phyloP scores from a whole-genome alignment of 1,140 invertebrate genomes.

The Lasaia peninsularis region DNA sequence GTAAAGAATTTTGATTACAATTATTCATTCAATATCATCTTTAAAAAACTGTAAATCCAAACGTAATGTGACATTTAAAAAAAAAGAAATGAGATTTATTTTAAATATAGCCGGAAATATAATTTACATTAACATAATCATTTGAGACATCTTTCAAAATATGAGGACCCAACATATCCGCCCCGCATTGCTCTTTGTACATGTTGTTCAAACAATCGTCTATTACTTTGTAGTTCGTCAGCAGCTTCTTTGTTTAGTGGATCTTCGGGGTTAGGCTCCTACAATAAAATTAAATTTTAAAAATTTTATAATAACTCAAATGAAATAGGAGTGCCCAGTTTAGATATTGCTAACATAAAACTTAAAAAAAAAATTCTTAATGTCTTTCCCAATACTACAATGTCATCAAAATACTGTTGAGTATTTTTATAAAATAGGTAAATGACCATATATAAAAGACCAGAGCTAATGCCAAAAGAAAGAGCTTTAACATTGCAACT shows the following conservation, averaged over 20 bases:
- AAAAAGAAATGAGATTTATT: constrained; percentile 68
- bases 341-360: no score
- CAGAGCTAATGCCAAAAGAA: no score
- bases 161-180: constrained; percentile 93
- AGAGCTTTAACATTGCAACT: no score
- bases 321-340: no score
- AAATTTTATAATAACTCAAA: not conserved
- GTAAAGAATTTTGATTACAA: no score
- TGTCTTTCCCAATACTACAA: no score
- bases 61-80: constrained; percentile 22
- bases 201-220: constrained; percentile 96
- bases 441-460: no score
- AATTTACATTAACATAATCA: constrained; percentile 79
- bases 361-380: no score
- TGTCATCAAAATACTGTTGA: no score
- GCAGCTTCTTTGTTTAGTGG: constrained; percentile 99
- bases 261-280: constrained; percentile 99
- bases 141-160: constrained; percentile 97
- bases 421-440: no score
- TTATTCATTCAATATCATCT: no score
- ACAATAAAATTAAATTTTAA: constrained; percentile 28
- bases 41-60: not conserved
- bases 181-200: constrained; percentile 97
- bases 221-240: constrained; percentile 95
- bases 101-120: constrained; percentile 54